Base-by-base conservation (phyloP, 2,888 invertebrate species). In the Agrotis puta region DNA sequence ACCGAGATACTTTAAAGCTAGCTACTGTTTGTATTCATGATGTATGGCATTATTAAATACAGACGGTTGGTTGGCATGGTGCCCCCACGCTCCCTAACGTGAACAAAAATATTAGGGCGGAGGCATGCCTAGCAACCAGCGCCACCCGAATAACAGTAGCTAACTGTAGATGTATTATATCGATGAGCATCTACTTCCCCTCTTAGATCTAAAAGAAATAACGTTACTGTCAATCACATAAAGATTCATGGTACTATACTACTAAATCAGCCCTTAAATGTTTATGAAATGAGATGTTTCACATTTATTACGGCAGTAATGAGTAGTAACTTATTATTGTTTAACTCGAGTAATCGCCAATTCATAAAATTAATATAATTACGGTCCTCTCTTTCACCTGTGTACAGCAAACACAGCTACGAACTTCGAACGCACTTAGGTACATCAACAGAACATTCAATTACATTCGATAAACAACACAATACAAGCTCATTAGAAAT, bases 61-160 rank as follows among this genome's bases (percentile, higher is more conserved):
- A 78, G 77, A 74, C 77, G 71, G 86, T 79, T 83, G 79, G 71
- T 79, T 85, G 79, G 71, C 84, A 83, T 85, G 77, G 77, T 83
- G 78, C 74, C 84, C 81, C 81, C 81, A 77, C 81, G 68, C 79
- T 77, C 86, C 84, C 81, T 79, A 77, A 72, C 70, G 75, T 77
- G 85, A 77, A 84, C 81, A 77, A 85, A 78, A 85, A 83, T 84
- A 85, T 81, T 81, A 68, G 82, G 81, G 85, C 59, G 86, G 79
- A 70, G 67, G 70, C 69, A 70, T 81, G 84, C 84, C 84, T 84
- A 85, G 86, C 84, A 84, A 84, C 84, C 79, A 78, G 62, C 66
- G 73, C 84, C 78, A 74, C 85, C 80, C 81, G 74, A 69, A 58
- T 73, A 74, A 76, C 74, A 72, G 69, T 65, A 77, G 75, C 58